Conservation (phyloP, 2,888 invertebrate genomes). For the Palloptera scutellata region DNA sequence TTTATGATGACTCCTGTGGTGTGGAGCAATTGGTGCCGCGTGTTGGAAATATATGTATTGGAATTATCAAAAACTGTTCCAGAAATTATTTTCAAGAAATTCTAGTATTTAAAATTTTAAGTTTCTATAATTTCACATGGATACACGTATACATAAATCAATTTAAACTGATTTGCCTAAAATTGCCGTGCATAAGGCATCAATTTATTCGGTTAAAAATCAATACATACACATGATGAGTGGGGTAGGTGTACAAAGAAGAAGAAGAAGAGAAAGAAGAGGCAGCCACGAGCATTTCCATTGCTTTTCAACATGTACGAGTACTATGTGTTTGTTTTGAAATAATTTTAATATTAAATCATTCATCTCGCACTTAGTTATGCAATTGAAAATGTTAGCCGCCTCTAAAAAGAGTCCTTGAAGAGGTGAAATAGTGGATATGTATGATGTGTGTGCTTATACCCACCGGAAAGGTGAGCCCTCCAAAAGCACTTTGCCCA, state of each 20-base stretch:
- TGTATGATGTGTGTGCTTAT: not conserved
- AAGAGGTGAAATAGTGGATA: not conserved
- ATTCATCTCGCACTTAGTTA: no score
- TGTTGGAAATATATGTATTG: not conserved
- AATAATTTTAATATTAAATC: not conserved
- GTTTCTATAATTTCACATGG: not conserved
- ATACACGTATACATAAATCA: no score
- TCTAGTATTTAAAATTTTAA: not conserved
- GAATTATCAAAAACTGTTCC: not conserved
- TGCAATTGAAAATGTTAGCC: not conserved
- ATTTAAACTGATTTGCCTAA: no score
- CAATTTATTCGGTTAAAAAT: conserved; percentile 19
- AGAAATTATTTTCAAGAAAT: not conserved
- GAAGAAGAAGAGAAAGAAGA: no score
- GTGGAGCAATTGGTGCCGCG: conserved; percentile 6
- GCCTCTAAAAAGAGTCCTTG: not conserved
- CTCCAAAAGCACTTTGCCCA: no score
- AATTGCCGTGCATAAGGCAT: not conserved
- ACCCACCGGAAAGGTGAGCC: not conserved
- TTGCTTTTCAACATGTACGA: no score
- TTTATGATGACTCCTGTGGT: not conserved
- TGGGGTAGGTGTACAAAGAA: no score
- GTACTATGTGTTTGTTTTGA: no score
- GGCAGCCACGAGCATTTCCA: no score
- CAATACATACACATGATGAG: conserved; percentile 9